Evolutionary conservation across 2,888 invertebrate genomes (phyloP), one percentile per base, ranked within the genome.

Genomic region (Patella pellucida): DNA sequence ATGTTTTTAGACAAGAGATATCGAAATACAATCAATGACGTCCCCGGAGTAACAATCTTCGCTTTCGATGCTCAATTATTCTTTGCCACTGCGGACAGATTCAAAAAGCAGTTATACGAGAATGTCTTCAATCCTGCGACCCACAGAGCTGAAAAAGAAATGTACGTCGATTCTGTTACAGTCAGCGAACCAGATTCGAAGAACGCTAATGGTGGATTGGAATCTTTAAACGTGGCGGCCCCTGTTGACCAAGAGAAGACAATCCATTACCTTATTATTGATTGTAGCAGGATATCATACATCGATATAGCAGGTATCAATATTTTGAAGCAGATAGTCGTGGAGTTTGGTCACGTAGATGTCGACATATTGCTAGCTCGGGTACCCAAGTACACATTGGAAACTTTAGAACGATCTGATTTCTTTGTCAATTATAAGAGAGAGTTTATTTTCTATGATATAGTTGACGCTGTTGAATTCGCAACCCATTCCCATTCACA

Each of bases 231-330:
- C 27, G 72, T 75, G 14, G 41, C 31, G 5, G 16, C 52, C 12
- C 56, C 72, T 52, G 50, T 54, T 67, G 73, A 74, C 51, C 52
- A 52, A n/a, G 67, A 1, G 23, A 3, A 71, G n/a, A 72, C 31
- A 71, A 70, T 78, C 3, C 76, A 73, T 14, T 74, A 78, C 52
- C 74, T 88, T 68, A 81, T 88, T 50, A 73, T 89, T n/a, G 89
- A 89, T 76, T 88, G 87, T 72, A 84, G 85, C 15, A 77, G 83
- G n/a, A 83, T 88, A 50, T 84, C 85, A 50, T 88, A 88, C 77
- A 83, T 88, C 16, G 89, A 89, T 72, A 77, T 86, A 1, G 84
- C 83, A 16, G 88, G 89, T 0, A 54, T 88, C 9, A 84, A 84
- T 52, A 81, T 84, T 71, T 78, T 89, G 27, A 83, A 83, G 76